Percentiles rank a stretch among this genome's conserved stretches.
Evolutionary conservation across 2,888 invertebrate genomes (phyloP).

Genomic region (Auanema sp.): DNA sequence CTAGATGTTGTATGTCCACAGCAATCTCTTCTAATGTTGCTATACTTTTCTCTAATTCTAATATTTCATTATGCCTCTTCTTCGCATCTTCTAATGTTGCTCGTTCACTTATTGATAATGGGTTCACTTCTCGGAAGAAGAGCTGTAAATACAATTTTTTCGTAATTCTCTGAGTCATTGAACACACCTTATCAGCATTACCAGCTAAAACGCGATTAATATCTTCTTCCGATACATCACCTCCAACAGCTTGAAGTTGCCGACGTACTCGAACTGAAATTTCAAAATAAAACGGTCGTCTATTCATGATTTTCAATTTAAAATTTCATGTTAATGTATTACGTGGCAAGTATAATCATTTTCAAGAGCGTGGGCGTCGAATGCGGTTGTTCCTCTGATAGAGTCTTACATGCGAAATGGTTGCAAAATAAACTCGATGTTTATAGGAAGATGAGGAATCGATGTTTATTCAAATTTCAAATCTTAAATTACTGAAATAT

Average conservation of each 20-base stretch:
- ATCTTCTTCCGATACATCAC: conserved; percentile 47
- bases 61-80: conserved; percentile 91
- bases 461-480: conserved; percentile 3
- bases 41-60: conserved; percentile 98
- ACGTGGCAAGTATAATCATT: neutral
- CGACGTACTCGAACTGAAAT: conserved; percentile 55
- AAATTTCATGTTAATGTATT: no score
- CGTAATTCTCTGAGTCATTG: neutral
- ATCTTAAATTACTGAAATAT: conserved; percentile 14
- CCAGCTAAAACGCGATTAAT: conserved; percentile 54
- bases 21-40: conserved; percentile 99
- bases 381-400: neutral
- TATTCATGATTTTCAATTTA: no score
- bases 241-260: conserved; percentile 57
- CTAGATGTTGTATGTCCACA: conserved; percentile 99
- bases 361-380: neutral
- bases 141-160: conserved; percentile 27
- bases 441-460: no score
- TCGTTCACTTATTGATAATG: conserved; percentile 51
- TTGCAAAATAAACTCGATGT: no score
- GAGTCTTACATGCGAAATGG: no score
- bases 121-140: conserved; percentile 60
- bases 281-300: neutral
- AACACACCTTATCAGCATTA: conserved; percentile 31
- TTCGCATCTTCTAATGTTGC: conserved; percentile 59